phyloP scores from a whole-genome alignment of 1,140 invertebrate species.

The Aporrectodea caliginosa region DNA sequence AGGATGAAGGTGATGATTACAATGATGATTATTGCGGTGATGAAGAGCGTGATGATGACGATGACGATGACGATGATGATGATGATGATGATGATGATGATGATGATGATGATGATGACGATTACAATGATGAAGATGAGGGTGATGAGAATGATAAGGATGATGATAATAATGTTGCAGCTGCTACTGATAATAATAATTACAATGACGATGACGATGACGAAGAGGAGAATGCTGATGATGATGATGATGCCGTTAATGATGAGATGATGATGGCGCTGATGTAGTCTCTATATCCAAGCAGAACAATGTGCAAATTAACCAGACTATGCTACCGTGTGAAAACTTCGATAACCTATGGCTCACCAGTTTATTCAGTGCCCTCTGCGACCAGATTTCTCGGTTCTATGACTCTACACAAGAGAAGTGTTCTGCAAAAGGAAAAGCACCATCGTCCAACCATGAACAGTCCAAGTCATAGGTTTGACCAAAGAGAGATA shows the following conservation, averaged over 20 bases:
- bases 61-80: neutral
- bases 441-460: no score
- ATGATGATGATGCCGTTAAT: neutral
- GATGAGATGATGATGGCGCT: neutral
- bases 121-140: neutral
- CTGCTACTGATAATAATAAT: slow-evolving; percentile 77
- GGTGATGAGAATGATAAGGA: neutral
- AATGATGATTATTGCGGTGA: neutral
- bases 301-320: no score
- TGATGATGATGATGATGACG: neutral
- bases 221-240: slow-evolving; percentile 59
- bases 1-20: no score
- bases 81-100: neutral
- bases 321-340: no score
- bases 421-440: no score
- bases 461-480: no score
- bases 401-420: no score
- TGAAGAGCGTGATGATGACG: neutral
- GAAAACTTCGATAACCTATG: no score
- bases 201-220: slow-evolving; percentile 74
- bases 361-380: no score
- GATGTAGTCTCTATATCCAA: no score
- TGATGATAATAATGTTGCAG: neutral
- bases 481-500: no score
- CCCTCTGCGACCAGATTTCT: no score